These are phyloP conservation scores for Noturus placidus DNA, from an alignment of 2,113 vertebrate genomes.

Conservation along the genomic window DNA sequence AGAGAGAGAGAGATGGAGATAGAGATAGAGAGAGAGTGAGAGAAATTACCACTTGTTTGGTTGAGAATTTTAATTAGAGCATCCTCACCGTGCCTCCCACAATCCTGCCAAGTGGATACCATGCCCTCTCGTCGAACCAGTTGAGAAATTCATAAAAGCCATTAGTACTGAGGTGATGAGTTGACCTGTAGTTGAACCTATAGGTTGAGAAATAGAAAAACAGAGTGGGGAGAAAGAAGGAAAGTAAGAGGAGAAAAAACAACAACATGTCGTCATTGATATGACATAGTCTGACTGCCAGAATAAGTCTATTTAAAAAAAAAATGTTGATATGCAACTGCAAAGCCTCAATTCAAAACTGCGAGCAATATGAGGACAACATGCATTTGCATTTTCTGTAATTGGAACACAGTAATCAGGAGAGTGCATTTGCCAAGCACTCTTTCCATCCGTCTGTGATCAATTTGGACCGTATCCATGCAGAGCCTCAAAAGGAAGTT, in stretches of 20 bases:
- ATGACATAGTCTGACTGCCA: not conserved
- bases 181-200: constrained; percentile 99
- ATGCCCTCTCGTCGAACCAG: constrained; percentile 99
- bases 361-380: not conserved
- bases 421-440: constrained; percentile 1
- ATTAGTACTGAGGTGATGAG: constrained; percentile 96
- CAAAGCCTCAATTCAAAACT: not conserved
- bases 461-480: constrained; percentile 16
- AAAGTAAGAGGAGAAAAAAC: not conserved
- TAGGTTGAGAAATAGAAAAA: constrained; percentile 3
- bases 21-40: not conserved
- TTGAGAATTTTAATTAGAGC: not conserved
- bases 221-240: not conserved
- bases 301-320: not conserved
- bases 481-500: constrained; percentile 14
- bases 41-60: not conserved
- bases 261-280: not conserved
- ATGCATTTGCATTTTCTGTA: constrained; percentile 18
- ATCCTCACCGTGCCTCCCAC: constrained; percentile 96
- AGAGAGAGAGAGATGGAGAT: not conserved
- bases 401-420: constrained; percentile 13
- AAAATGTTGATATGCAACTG: not conserved
- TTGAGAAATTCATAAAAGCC: constrained; percentile 99
- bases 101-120: constrained; percentile 98
- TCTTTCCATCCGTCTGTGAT: not conserved